Evolutionary conservation across 2,113 vertebrate genomes (phyloP), one percentile per base, ranked within the genome.

Genomic region (Miniopterus natalensis): DNA sequence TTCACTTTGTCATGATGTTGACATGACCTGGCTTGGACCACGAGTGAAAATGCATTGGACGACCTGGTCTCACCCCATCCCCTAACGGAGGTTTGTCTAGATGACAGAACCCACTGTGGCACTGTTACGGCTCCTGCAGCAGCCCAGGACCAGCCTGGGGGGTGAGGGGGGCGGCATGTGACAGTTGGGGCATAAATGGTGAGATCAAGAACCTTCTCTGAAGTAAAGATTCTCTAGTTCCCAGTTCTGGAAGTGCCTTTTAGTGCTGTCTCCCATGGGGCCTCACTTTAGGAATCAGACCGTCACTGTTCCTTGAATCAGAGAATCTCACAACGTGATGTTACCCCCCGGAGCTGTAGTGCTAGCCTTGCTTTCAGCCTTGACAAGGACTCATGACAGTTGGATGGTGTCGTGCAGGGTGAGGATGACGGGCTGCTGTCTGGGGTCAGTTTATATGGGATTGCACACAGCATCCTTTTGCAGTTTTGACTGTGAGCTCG

Each of bases 51-150:
- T 12, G 2, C 40, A 55, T 75, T 31, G 0, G 3, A 40, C 63
- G 57, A n/a, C 2, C 59, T 92, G 71, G 27, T 31, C 84, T 90
- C 4, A 1, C 55, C 59, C 0, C 0, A 86, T 3, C 31, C 59
- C 86, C 78, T 94, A 49, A 61, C 84, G 86, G 61, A 90, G 93
- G 93, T 92, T 95, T 97, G 71, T 94, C 74, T 3, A 11, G 65
- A 5, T 42, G 53, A 96, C 80, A n/a, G 59, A 55, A 23, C 90
- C 2, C 71, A 68, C 61, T 45, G 88, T 84, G 94, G 61, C n/a
- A 4, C 70, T 65, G 6, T 31, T 1, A 79, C 73, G 8, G 29
- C 68, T 42, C 2, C 23, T 1, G 7, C 36, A n/a, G 8, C 53
- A 78, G 75, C 8, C 10, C 25, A 61, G 55, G 66, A 15, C 78